Evolutionary conservation across 2,888 invertebrate species (phyloP), one percentile per base, ranked within the genome.

Genomic region (Fragum sueziense): DNA sequence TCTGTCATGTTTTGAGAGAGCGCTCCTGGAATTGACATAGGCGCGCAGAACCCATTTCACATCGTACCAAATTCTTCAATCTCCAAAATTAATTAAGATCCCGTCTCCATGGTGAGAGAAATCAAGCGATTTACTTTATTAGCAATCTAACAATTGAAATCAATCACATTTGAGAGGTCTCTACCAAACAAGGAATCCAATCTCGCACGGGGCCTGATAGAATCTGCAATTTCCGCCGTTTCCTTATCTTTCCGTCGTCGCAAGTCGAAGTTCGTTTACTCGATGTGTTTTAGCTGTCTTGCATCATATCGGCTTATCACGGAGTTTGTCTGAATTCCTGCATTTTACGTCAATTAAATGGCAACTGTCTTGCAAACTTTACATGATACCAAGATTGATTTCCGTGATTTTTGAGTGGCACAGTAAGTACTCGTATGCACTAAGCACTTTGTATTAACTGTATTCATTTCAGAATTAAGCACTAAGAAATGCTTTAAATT

Each of bases 171-270:
- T 54, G 22, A 34, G 70, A 33, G 54, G 33, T n/a, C n/a, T 54
- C 33, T 29, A 57, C 54, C 34, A 25, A 57, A 34, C 33, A 57
- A 70, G 29, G 29, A 79, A 79, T 79, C 74, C 79, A 79, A 79
- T 79, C 75, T 74, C 74, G 72, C 41, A 54, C 70, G 67, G 34
- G 71, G 22, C 61, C 71, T 73, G 81, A 81, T 81, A 81, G 78
- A 78, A 81, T 81, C 81, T 81, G 78, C 78, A 81, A 81, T 81
- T 81, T 81, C 75, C 81, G 75, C 25, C n/a, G n/a, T 25, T 59
- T 51, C 59, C 70, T 80, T 76, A 80, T 80, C 80, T 76, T 67
- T 70, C 70, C 74, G 34, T 61, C 31, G 52, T 69, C 51, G 25
- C 29, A n/a, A 14, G 17, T 14, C 17, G 7, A 47, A 47, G 20